Conservation (phyloP, 2,113 vertebrate species). For the Chloebia gouldiae region DNA sequence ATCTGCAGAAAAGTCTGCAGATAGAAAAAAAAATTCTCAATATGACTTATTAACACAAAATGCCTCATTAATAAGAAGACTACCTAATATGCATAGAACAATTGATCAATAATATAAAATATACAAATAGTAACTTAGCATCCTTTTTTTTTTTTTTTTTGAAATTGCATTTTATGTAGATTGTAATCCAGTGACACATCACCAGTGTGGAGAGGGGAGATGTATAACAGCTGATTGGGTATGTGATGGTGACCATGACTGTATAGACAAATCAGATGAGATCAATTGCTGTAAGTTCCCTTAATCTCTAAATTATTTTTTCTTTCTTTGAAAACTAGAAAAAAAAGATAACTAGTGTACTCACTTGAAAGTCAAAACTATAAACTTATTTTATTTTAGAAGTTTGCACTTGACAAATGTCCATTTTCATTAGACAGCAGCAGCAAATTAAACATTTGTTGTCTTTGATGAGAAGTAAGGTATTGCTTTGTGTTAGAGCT, state of each 20-base stretch:
- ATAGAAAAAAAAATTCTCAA: background rate
- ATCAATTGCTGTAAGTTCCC: constrained; percentile 91
- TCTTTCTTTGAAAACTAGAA: background rate
- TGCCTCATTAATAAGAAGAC: background rate
- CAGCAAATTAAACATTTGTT: background rate
- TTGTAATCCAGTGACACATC: constrained; percentile 77
- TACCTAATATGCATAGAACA: background rate
- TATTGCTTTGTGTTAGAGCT: background rate
- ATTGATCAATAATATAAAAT: background rate
- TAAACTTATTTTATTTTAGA: background rate
- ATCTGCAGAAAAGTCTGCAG: background rate
- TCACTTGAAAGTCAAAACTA: background rate
- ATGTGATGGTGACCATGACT: constrained; percentile 96
- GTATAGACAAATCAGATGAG: constrained; percentile 92
- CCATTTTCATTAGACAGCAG: background rate
- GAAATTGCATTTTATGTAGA: constrained; percentile 64
- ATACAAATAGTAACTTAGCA: fast-evolving
- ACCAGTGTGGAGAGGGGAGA: constrained; percentile 88
- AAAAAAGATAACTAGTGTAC: background rate
- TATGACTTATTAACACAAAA: background rate
- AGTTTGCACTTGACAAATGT: background rate
- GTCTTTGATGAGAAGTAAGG: background rate
- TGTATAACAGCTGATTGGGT: constrained; percentile 88
- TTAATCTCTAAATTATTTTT: background rate
- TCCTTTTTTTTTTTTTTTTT: background rate